Percentiles rank a stretch among this genome's conserved stretches.
Evolutionary conservation across 1,140 invertebrate species (phyloP).

Genomic region (Trinorchestia longiramus): DNA sequence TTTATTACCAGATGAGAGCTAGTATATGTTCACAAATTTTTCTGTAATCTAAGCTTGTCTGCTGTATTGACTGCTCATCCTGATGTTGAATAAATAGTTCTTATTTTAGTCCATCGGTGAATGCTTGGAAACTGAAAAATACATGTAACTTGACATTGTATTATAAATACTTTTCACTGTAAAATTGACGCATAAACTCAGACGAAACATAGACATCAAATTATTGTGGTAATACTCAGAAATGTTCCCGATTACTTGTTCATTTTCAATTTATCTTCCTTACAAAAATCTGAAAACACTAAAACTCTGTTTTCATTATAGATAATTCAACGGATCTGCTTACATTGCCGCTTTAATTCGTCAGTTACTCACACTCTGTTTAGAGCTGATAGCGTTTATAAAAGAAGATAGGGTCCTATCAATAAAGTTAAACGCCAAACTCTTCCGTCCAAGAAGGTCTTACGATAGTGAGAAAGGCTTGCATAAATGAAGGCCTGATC

Average conservation of each 20-base stretch:
- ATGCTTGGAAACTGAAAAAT: not conserved
- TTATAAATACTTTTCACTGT: not conserved
- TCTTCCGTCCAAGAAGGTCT: not conserved
- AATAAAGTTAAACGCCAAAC: not conserved
- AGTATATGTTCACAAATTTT: not conserved
- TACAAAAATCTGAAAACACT: not conserved
- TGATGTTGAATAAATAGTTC: not conserved
- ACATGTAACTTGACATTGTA: too few relatives aligned
- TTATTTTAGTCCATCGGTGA: not conserved
- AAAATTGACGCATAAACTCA: not conserved
- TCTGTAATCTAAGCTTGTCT: not conserved
- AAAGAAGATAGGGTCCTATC: not conserved
- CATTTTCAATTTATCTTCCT: not conserved
- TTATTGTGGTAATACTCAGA: not conserved
- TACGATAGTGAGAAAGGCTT: not conserved
- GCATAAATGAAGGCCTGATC: not conserved
- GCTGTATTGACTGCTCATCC: not conserved
- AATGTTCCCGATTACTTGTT: not conserved
- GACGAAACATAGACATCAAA: not conserved
- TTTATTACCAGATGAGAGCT: not conserved
- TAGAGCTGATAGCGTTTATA: not conserved
- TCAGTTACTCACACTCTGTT: not conserved
- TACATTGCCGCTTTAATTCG: too few relatives aligned
- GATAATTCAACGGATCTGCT: too few relatives aligned
- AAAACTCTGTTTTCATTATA: not conserved